Base-by-base conservation (phyloP, 2,888 invertebrate species). In the Entomobrya proxima region DNA sequence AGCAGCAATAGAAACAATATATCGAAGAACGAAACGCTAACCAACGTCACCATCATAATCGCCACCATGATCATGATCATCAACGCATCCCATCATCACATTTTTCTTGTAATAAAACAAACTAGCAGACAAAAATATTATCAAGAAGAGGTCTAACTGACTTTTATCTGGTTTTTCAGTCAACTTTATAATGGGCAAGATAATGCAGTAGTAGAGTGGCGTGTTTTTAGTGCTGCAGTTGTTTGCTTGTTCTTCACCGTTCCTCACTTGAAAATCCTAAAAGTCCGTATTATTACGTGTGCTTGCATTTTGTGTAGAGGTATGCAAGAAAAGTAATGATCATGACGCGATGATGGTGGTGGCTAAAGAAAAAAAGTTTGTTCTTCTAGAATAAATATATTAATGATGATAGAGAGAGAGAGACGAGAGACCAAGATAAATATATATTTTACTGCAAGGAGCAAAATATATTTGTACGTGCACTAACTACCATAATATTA, bases 231-330 rank as follows among this genome's bases (percentile, higher is more conserved):
- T n/a, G 44, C 44, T n/a, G 44, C 44, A 44, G 9, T n/a, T 44
- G 67, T 67, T 32, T 5, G 21, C 9, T 50, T 30, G 47, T 74
- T 74, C 74, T 47, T 35, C 75, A 75, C 75, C 75, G 75, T 75
- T 75, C 55, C 75, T 75, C 75, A 24, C 21, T 47, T 18, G 9
- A 50, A 21, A 64, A 18, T 32, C 35, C 35, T 67, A 24, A 24
- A 11, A 58, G 58, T 67, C 15, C n/a, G 9, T 69, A 69, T 32
- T 47, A 15, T 72, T 72, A 37, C 24, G n/a, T 27, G 75, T 75
- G 18, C 27, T n/a, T n/a, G n/a, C n/a, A n/a, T n/a, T n/a, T n/a
- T n/a, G n/a, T n/a, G n/a, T n/a, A n/a, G n/a, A 44, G 44, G 44
- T 44, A 44, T 15, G n/a, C 13, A n/a, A 44, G 44, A n/a, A 44